Evolutionary conservation across 53 echinoderm and acorn worm species (phyloP), one percentile per base, ranked within the genome.

Genomic region (Echinarachnius parma): DNA sequence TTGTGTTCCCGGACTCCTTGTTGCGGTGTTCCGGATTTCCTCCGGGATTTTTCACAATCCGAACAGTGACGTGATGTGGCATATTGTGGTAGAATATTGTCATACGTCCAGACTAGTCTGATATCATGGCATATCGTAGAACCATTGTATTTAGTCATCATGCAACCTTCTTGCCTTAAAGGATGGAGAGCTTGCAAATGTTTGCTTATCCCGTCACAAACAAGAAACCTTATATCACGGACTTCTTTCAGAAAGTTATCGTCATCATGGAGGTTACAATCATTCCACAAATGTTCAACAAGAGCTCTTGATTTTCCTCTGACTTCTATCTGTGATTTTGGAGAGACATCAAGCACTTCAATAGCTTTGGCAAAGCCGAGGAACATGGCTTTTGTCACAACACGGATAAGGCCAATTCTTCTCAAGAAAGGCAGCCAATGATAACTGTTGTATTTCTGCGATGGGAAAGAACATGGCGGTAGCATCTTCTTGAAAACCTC

Each of bases 291-390:
- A n/a, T n/a, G n/a, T n/a, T n/a, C n/a, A n/a, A n/a, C n/a, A n/a
- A n/a, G n/a, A n/a, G n/a, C n/a, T n/a, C n/a, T n/a, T n/a, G n/a
- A n/a, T n/a, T n/a, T n/a, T n/a, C 9, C 24, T 28, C 55, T 13
- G 56, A 19, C 13, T 57, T 24, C 35, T 39, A 16, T n/a, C n/a
- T n/a, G n/a, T n/a, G n/a, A n/a, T n/a, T n/a, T n/a, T n/a, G n/a
- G n/a, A n/a, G n/a, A n/a, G n/a, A n/a, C n/a, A n/a, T n/a, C n/a
- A n/a, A n/a, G n/a, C n/a, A n/a, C n/a, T n/a, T n/a, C n/a, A n/a
- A n/a, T n/a, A n/a, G n/a, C n/a, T n/a, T n/a, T n/a, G 16, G 74
- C 74, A 42, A 72, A 72, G 15, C 14, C 21, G 1, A 72, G 57
- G 20, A 56, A 72, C 23, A 72, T 19, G 3, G 34, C 27, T 56